Base-by-base conservation (phyloP, 2,113 vertebrate genomes). In the Ammodytes marinus region DNA sequence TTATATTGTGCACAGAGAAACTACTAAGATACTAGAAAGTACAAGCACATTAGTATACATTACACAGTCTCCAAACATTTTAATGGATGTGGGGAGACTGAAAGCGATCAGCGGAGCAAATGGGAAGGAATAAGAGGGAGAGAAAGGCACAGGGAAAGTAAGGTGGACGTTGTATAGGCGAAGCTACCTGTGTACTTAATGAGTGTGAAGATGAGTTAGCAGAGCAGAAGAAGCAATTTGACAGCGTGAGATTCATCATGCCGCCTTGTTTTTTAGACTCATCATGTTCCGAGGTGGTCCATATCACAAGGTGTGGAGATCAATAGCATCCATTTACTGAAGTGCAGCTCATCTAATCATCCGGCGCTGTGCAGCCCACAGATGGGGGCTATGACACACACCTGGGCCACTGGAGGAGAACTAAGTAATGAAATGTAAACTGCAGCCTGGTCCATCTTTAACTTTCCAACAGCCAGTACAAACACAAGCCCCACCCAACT, bases 361-460 rank as follows among this genome's bases (percentile, higher is more conserved):
- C 79, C 82, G 86, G 86, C 49, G 77, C 84, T 80, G 77, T 57
- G 83, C 74, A 86, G 81, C 71, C 83, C 84, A 87, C 70, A 76
- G 81, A 75, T 76, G 89, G 87, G 87, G 74, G 89, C 89, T 80
- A 84, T 45, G 75, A 91, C 90, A 82, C 80, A 85, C 90, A 89
- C 79, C 79, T 45, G 57, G 67, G 83, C 91, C 92, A 85, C 83
- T 55, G 83, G 92, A 92, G 82, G 82, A 85, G 77, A 80, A 40
- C 74, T 75, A 79, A 92, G 85, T 93, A 93, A 95, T 94, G 93
- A 95, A 95, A 94, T 87, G 92, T 93, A 92, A 85, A 93, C 86
- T 85, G 81, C 81, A 79, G 81, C 79, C 74, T 27, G 40, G 66
- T 70, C 82, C 61, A 27, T 84, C 74, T 83, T 83, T 71, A 55